These are phyloP conservation scores for Nestor notabilis DNA, from an alignment of 2,113 vertebrate species.

Conservation along the genomic window DNA sequence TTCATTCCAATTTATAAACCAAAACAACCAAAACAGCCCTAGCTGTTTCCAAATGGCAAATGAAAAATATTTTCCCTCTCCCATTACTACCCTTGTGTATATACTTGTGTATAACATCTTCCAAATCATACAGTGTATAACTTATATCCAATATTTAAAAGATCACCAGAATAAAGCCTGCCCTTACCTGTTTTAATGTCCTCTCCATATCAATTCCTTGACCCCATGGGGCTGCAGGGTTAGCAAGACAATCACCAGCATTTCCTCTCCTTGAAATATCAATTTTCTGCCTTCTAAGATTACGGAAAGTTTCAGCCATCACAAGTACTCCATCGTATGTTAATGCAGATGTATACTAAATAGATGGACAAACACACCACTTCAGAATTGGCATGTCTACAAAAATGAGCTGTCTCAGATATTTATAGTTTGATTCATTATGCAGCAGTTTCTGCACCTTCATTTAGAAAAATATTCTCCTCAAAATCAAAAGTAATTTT, in stretches of 20 bases:
- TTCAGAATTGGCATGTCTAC: not conserved
- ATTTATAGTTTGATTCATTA: not conserved
- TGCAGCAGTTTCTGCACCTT: not conserved
- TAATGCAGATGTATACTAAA: slow-evolving; percentile 94
- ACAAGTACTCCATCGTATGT: slow-evolving; percentile 97
- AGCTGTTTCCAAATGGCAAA: not conserved
- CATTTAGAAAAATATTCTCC: not conserved
- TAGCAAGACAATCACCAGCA: slow-evolving; percentile 97
- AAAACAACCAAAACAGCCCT: not conserved
- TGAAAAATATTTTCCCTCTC: not conserved
- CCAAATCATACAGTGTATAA: not conserved
- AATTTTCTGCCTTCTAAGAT: slow-evolving; percentile 94
- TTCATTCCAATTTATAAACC: not conserved
- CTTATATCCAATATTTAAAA: not conserved
- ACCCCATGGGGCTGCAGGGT: slow-evolving; percentile 97
- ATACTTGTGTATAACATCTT: not conserved
- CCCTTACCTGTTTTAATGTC: slow-evolving; percentile 93
- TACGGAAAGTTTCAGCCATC: slow-evolving; percentile 98
- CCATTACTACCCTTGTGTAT: not conserved
- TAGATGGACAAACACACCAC: not conserved
- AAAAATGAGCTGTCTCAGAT: not conserved
- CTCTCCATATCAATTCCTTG: slow-evolving; percentile 99
- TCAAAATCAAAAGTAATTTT: not conserved
- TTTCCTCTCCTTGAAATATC: slow-evolving; percentile 97
- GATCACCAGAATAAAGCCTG: not conserved